Evolutionary conservation across 2,113 vertebrate species (phyloP).

Genomic region (Seriola quinqueradiata): DNA sequence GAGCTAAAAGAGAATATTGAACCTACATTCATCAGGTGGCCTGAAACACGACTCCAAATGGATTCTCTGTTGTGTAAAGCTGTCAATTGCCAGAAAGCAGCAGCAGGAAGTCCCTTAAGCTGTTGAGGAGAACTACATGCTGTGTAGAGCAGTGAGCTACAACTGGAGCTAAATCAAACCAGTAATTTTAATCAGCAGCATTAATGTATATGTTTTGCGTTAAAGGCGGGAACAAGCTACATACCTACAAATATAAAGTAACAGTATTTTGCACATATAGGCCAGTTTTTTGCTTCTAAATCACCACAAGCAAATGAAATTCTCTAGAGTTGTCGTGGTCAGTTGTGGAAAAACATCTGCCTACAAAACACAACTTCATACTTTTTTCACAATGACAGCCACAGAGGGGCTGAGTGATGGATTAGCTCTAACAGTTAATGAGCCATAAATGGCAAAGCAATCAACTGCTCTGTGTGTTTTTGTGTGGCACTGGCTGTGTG

Average conservation of each 20-base stretch:
- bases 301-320: not conserved
- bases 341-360: not conserved
- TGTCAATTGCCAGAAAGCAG: not conserved
- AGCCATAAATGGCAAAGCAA: slow-evolving; percentile 24
- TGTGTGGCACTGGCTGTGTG: not conserved
- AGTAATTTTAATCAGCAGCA: no score
- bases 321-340: not conserved
- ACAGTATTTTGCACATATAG: not conserved
- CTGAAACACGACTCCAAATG: not conserved
- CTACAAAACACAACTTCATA: not conserved
- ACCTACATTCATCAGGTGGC: not conserved
- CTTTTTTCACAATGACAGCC: not conserved
- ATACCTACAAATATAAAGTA: not conserved
- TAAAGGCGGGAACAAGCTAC: not conserved
- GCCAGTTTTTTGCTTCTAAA: not conserved
- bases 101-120: not conserved
- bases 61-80: not conserved
- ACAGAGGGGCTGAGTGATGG: slow-evolving; percentile 23
- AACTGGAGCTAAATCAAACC: no score
- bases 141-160: no score
- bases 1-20: not conserved
- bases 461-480: not conserved
- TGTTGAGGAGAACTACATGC: no score
- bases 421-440: slow-evolving; percentile 50
- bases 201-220: not conserved